These are phyloP conservation scores for Lingula anatina DNA, from an alignment of 2,888 invertebrate species.

Conservation along the genomic window DNA sequence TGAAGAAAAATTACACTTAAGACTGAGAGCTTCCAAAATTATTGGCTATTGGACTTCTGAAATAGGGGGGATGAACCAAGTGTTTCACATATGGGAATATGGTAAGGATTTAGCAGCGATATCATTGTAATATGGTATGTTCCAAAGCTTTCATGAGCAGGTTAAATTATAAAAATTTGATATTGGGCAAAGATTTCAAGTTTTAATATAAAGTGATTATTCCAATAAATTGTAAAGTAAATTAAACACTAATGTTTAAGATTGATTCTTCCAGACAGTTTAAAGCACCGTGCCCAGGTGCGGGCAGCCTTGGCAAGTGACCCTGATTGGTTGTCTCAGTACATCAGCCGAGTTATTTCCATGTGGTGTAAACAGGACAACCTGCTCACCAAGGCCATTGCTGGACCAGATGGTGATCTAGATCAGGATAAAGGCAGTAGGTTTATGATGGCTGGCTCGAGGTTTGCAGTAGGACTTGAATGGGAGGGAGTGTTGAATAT, in stretches of 20 bases:
- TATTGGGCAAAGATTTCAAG: too few relatives aligned
- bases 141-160: background rate
- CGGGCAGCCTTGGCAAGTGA: constrained; percentile 32
- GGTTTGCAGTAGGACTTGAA: too few relatives aligned
- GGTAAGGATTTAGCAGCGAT: too few relatives aligned
- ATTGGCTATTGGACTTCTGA: constrained; percentile 46
- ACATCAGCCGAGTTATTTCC: constrained; percentile 21
- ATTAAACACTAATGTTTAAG: too few relatives aligned
- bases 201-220: too few relatives aligned
- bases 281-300: constrained; percentile 34
- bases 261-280: constrained; percentile 26
- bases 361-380: constrained; percentile 23
- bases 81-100: constrained; percentile 50
- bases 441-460: too few relatives aligned
- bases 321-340: constrained; percentile 27
- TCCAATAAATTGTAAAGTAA: too few relatives aligned
- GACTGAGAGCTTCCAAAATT: constrained; percentile 34
- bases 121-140: background rate
- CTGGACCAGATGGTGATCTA: too few relatives aligned
- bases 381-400: too few relatives aligned
- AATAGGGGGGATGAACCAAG: constrained; percentile 44
- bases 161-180: too few relatives aligned
- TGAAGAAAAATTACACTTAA: constrained; percentile 30
- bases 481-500: too few relatives aligned
- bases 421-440: too few relatives aligned